Percentiles rank a stretch among this genome's conserved stretches.
Conservation (phyloP, 2,888 invertebrate species). For the Caenorhabditis drosophilae region DNA sequence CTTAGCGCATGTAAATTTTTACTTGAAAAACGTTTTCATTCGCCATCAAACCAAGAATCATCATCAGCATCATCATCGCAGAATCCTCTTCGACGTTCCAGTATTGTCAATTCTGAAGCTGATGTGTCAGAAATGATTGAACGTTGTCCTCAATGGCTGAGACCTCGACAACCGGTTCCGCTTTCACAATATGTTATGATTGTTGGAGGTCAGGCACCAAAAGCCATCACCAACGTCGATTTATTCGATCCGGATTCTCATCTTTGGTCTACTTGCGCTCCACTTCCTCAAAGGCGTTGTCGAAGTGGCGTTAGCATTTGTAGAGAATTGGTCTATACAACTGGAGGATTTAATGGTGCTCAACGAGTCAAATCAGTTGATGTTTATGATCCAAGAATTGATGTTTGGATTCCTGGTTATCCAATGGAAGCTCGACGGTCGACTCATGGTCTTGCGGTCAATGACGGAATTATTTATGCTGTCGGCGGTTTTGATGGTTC, state of each 20-base stretch:
- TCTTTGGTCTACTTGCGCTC: constrained; percentile 28
- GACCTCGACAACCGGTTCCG: constrained; percentile 31
- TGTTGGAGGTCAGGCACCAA: constrained; percentile 41
- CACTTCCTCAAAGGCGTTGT: constrained; percentile 39
- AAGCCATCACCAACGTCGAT: constrained; percentile 38
- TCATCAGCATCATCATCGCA: too few relatives aligned
- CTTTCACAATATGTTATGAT: constrained; percentile 35
- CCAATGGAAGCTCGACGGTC: constrained; percentile 31
- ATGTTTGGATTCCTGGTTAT: constrained; percentile 30
- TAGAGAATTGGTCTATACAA: constrained; percentile 28
- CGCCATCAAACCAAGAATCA: too few relatives aligned
- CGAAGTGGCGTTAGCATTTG: constrained; percentile 35
- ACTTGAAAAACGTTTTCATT: neutral
- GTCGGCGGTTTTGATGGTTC: constrained; percentile 95
- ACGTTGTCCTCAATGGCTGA: constrained; percentile 17
- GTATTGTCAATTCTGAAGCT: neutral
- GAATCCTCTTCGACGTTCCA: neutral
- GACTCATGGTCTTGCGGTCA: constrained; percentile 89
- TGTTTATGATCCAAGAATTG: constrained; percentile 30
- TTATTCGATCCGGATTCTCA: constrained; percentile 34
- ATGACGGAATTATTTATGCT: constrained; percentile 93
- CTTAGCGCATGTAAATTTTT: constrained; percentile 6
- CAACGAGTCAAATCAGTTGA: constrained; percentile 34
- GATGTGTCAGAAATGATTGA: constrained; percentile 5
- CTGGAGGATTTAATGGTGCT: constrained; percentile 43